A percentile compares a stretch with the other conserved stretches of the same genome.
Conservation (phyloP, 2,888 invertebrate genomes). For the Hypercompe scribonia region DNA sequence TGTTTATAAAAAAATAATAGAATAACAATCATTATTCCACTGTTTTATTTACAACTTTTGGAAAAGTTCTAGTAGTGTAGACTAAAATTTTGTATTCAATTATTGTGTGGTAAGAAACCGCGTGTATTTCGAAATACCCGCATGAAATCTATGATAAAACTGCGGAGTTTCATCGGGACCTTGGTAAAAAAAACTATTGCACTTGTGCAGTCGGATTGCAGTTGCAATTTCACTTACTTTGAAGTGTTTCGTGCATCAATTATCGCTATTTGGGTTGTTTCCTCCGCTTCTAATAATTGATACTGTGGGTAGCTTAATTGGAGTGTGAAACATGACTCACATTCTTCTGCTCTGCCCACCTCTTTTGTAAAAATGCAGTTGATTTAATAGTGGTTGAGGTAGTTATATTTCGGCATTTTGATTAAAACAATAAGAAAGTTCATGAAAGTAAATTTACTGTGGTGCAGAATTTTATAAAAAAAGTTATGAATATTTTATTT, state of each 20-base stretch:
- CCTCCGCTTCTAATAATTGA: constrained; percentile 76
- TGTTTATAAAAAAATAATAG: constrained; percentile 71
- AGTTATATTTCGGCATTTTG: constrained; percentile 6
- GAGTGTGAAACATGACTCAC: constrained; percentile 85
- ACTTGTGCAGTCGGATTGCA: constrained; percentile 53
- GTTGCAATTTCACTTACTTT: constrained; percentile 74
- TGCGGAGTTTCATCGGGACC: constrained; percentile 39
- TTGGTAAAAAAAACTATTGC: constrained; percentile 49
- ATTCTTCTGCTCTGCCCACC: constrained; percentile 74
- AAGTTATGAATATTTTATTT: background rate
- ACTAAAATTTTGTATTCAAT: constrained; percentile 32
- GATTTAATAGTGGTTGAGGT: constrained; percentile 57
- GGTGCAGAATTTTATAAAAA: background rate
- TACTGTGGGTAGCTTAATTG: constrained; percentile 82
- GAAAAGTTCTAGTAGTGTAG: constrained; percentile 50
- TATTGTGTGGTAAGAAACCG: constrained; percentile 36
- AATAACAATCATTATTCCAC: constrained; percentile 69
- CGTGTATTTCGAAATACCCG: constrained; percentile 74
- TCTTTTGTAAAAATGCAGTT: constrained; percentile 73
- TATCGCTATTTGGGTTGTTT: constrained; percentile 77
- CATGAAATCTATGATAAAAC: constrained; percentile 55
- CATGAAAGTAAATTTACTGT: background rate
- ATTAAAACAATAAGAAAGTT: background rate
- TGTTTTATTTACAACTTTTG: constrained; percentile 68
- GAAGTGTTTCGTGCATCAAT: constrained; percentile 76